A percentile compares a stretch with the other conserved stretches of the same genome.
Conservation (phyloP, 2,888 invertebrate species). For the Congeria kusceri region DNA sequence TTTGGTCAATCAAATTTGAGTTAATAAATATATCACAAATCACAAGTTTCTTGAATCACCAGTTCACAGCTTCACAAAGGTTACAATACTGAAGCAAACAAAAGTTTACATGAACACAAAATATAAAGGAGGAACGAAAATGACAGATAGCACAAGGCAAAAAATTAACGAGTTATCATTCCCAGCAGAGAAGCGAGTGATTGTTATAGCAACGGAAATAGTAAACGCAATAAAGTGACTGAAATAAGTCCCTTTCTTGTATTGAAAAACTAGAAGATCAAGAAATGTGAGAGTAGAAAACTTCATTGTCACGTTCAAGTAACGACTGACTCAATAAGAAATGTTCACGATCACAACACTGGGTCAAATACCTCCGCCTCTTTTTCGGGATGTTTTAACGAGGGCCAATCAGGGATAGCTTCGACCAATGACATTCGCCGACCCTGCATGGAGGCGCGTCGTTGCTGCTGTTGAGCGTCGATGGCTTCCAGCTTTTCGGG, state of each 20-base stretch:
- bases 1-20: no score
- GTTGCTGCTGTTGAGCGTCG: slow-evolving; percentile 70
- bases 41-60: background rate
- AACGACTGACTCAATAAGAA: background rate
- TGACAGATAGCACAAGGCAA: background rate
- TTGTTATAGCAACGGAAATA: background rate
- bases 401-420: slow-evolving; percentile 98
- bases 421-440: slow-evolving; percentile 87
- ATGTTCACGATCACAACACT: slow-evolving; percentile 24
- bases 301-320: background rate
- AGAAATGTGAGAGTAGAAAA: background rate
- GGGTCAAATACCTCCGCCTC: slow-evolving; percentile 77
- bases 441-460: slow-evolving; percentile 78
- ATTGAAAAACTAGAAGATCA: background rate
- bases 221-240: slow-evolving; percentile 19
- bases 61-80: slow-evolving; percentile 35
- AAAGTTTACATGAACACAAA: slow-evolving; percentile 7
- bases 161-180: no score
- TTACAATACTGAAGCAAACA: slow-evolving; percentile 27
- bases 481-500: slow-evolving; percentile 79
- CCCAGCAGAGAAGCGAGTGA: background rate
- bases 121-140: background rate
- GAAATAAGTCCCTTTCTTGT: slow-evolving; percentile 8
- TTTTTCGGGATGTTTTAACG: slow-evolving; percentile 86
- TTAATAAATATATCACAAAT: background rate